These are phyloP conservation scores for Trematomus bernacchii DNA, from an alignment of 2,797 vertebrate genomes.

Conservation along the genomic window DNA sequence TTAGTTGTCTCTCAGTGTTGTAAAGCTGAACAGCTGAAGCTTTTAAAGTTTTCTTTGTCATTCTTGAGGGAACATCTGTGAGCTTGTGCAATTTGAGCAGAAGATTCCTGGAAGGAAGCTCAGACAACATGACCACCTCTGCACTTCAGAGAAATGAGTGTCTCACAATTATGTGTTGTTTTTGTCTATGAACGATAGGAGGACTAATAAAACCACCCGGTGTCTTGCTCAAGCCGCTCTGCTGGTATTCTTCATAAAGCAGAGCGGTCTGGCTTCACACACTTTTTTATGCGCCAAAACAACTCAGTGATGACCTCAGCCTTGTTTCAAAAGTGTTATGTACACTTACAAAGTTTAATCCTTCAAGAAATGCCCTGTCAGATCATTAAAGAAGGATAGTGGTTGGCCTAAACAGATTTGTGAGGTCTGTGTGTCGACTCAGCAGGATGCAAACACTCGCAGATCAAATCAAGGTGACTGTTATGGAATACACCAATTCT, in stretches of 20 bases:
- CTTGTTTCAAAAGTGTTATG: constrained; percentile 41
- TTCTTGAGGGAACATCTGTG: constrained; percentile 13
- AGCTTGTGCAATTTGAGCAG: constrained; percentile 15
- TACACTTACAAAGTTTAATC: constrained; percentile 3
- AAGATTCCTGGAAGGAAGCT: constrained; percentile 56
- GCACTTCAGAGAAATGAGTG: constrained; percentile 62
- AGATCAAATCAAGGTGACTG: constrained; percentile 22
- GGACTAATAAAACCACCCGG: constrained; percentile 62
- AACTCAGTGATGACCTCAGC: constrained; percentile 34
- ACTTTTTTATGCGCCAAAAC: constrained; percentile 40
- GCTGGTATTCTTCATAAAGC: constrained; percentile 52
- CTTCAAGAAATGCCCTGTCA: constrained; percentile 19
- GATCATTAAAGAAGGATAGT: constrained; percentile 6
- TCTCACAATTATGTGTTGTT: constrained; percentile 49
- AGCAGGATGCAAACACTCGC: constrained; percentile 38
- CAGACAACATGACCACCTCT: constrained; percentile 54
- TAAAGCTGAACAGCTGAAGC: constrained; percentile 54
- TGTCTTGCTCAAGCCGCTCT: constrained; percentile 38
- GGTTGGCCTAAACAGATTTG: constrained; percentile 26
- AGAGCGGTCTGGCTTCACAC: constrained; percentile 35
- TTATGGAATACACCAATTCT: constrained; percentile 1
- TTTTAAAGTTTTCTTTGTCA: constrained; percentile 39
- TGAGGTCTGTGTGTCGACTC: constrained; percentile 29
- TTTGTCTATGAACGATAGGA: constrained; percentile 53
- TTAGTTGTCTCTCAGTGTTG: neutral